phyloP scores from a whole-genome alignment of 1,140 invertebrate species.

The Zaprionus capensis region DNA sequence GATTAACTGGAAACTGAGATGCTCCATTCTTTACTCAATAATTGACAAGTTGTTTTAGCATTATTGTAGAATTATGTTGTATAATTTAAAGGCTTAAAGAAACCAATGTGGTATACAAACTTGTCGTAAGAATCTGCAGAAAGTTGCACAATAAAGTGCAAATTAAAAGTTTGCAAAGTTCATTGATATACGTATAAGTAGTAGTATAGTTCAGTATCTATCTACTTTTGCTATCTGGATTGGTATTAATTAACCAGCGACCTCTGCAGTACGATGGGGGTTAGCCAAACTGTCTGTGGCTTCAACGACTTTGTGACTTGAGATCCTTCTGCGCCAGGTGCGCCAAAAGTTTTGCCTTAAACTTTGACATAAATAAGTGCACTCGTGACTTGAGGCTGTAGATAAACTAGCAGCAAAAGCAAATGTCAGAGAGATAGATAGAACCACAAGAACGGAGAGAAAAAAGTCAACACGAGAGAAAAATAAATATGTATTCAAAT shows the following conservation, averaged over 20 bases:
- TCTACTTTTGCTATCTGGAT: slow-evolving; percentile 1
- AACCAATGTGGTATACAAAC: too few species aligned
- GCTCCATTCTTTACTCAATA: too few species aligned
- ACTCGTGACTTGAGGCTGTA: slow-evolving; percentile 25
- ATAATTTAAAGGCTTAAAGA: background rate
- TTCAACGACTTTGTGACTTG: slow-evolving; percentile 33
- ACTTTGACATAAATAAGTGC: slow-evolving; percentile 59
- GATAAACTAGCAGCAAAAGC: slow-evolving; percentile 33
- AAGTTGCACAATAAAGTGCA: slow-evolving; percentile 32
- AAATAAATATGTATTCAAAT: slow-evolving; percentile 38
- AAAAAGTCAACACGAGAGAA: background rate
- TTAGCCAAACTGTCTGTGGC: slow-evolving; percentile 33
- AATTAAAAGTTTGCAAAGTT: slow-evolving; percentile 46
- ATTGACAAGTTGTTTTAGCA: too few species aligned
- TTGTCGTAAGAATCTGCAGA: background rate
- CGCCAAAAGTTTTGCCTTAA: slow-evolving; percentile 56
- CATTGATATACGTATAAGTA: slow-evolving; percentile 32
- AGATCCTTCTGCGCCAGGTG: slow-evolving; percentile 46
- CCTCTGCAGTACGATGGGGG: background rate
- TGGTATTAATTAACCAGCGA: slow-evolving; percentile 68
- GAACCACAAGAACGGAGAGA: background rate
- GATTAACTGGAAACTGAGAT: too few species aligned
- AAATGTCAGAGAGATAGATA: slow-evolving; percentile 23
- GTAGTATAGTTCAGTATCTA: background rate
- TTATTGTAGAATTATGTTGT: too few species aligned